Percentiles rank a stretch among this genome's conserved stretches.
These are phyloP conservation scores for Metellina segmentata DNA, from an alignment of 2,888 invertebrate genomes.

Conservation along the genomic window DNA sequence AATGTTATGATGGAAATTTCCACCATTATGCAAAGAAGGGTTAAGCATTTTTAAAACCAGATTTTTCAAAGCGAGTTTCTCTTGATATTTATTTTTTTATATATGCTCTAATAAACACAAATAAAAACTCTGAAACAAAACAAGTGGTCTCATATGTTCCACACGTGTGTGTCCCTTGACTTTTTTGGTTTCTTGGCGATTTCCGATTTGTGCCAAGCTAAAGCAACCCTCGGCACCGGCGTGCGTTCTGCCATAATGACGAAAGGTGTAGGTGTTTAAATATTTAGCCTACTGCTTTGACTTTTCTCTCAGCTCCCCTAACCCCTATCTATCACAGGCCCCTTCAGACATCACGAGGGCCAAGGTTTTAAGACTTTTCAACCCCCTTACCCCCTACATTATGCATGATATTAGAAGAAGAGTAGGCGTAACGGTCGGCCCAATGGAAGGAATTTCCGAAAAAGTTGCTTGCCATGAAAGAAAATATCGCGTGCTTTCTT, in stretches of 20 bases:
- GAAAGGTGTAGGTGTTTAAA: constrained; percentile 76
- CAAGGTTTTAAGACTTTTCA: constrained; percentile 69
- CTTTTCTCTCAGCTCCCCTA: constrained; percentile 67
- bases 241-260: constrained; percentile 73
- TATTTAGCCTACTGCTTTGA: constrained; percentile 77
- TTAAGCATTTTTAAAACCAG: too few relatives aligned
- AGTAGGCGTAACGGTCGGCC: constrained; percentile 2
- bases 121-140: too few relatives aligned
- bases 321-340: constrained; percentile 68
- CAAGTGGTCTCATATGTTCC: too few relatives aligned
- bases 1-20: too few relatives aligned
- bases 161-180: too few relatives aligned
- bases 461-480: constrained; percentile 4
- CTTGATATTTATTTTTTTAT: too few relatives aligned
- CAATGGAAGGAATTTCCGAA: neutral
- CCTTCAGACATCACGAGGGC: constrained; percentile 64
- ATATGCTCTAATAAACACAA: too few relatives aligned
- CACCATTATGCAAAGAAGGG: too few relatives aligned
- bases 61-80: too few relatives aligned
- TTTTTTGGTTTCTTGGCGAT: constrained; percentile 27
- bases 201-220: constrained; percentile 21
- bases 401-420: constrained; percentile 54
- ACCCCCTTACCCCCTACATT: constrained; percentile 35
- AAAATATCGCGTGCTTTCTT: neutral
- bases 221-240: constrained; percentile 51